phyloP scores from a whole-genome alignment of 2,888 invertebrate genomes.

The Punctoribates punctum region DNA sequence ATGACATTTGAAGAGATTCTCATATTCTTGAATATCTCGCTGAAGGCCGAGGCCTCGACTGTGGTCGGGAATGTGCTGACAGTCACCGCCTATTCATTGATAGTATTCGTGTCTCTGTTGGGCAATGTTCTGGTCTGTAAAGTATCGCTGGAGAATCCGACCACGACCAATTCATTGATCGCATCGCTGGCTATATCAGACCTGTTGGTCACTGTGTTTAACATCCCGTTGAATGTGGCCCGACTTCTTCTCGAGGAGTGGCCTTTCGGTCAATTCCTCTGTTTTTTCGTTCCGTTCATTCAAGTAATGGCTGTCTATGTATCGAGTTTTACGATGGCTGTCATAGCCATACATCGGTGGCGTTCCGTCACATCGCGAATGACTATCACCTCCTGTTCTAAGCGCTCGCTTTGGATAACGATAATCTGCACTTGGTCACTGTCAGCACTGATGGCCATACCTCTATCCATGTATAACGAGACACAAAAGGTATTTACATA shows the following conservation, averaged over 20 bases:
- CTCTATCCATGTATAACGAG: conserved; percentile 40
- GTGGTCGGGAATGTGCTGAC: background rate
- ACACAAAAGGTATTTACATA: conserved; percentile 16
- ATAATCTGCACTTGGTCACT: conserved; percentile 51
- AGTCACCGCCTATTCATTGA: conserved; percentile 47
- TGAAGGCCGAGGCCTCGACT: background rate
- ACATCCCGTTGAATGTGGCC: conserved; percentile 56
- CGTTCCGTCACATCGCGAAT: background rate
- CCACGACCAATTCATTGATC: conserved; percentile 60
- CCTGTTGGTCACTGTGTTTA: conserved; percentile 53
- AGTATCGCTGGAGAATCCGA: conserved; percentile 58
- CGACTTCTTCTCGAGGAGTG: conserved; percentile 54
- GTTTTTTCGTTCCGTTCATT: conserved; percentile 55
- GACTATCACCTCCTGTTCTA: background rate
- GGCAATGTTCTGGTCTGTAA: conserved; percentile 57
- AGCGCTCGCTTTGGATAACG: conserved; percentile 19
- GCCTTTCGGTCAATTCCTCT: conserved; percentile 56
- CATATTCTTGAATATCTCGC: background rate
- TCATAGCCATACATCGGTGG: conserved; percentile 56
- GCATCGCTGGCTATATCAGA: conserved; percentile 59
- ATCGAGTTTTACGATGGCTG: conserved; percentile 56
- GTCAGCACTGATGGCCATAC: conserved; percentile 43
- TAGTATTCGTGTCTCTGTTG: conserved; percentile 56
- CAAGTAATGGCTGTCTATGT: conserved; percentile 52
- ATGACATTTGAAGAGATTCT: background rate